Base-by-base conservation (phyloP, 1,140 invertebrate species). In the Brachionus paranguensis region DNA sequence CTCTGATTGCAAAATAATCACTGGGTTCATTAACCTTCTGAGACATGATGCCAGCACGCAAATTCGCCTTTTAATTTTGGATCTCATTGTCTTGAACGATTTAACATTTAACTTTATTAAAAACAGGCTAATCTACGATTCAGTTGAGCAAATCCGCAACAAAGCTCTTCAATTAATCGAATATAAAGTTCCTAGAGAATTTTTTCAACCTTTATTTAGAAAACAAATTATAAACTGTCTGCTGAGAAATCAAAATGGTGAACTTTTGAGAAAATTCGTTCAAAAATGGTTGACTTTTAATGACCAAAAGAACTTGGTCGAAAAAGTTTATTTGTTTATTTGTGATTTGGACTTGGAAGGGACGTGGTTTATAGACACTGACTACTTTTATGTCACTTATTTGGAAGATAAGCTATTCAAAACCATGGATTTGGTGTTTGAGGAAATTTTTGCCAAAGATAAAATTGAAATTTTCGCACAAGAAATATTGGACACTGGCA, bases 51-150 rank as follows among this genome's bases (percentile, higher is more conserved):
- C 78, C 6, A 68, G 64, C 41, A 20, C 10, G 11, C 37, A 60
- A 37, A 68, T 64, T 29, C 50, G 78, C 8, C 37, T 81, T n/a
- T 6, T 64, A 10, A 20, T 81, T 12, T 45, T 68, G 41, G 53
- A 81, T 29, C 12, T 27, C 3, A 65, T 81, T 64, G 78, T 37
- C 24, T 64, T 81, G n/a, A 68, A 68, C 12, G 10, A 60, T 41
- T 41, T 64, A 47, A 81, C 78, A 81, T 81, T 81, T 45, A 47
- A 64, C 8, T 64, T 64, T 64, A 27, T 81, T 64, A 81, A 41
- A 81, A 81, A 11, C 24, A 41, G 53, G 14, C 37, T 81, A 41
- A 64, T 81, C 8, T 81, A 64, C 27, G 78, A 81, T 33, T 81
- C 78, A 20, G 78, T 45, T 1, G 29, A 68, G 11, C 4, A 29